phyloP scores from a whole-genome alignment of 2,797 vertebrate species.

The Falco columbarius region DNA sequence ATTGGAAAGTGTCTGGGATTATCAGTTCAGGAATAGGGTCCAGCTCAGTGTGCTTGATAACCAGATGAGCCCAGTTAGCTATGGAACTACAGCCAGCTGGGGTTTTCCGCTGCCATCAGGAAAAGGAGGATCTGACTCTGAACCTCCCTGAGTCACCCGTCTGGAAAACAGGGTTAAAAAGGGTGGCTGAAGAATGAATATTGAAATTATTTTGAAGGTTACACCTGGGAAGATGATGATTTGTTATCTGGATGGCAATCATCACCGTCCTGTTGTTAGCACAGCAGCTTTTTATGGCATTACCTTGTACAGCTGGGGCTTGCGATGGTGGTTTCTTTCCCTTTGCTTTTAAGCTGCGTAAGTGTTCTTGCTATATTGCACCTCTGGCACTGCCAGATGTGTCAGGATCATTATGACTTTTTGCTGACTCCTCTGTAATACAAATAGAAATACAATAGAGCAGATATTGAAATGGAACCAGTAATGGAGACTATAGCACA shows the following conservation, averaged over 20 bases:
- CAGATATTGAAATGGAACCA: background rate
- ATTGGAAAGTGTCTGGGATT: background rate
- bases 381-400: conserved; percentile 1
- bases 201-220: background rate
- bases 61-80: background rate
- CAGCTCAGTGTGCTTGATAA: background rate
- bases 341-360: background rate
- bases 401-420: background rate
- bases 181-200: background rate
- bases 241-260: background rate
- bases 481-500: background rate
- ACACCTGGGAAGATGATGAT: background rate
- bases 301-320: background rate
- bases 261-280: background rate
- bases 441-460: background rate
- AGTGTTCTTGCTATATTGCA: background rate
- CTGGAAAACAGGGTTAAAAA: background rate
- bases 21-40: background rate
- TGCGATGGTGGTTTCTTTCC: background rate
- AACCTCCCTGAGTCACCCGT: fast-evolving
- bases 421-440: background rate
- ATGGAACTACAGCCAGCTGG: background rate
- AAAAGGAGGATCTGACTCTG: background rate
- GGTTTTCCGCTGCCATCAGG: background rate
- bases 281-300: background rate